Conservation (phyloP, 2,888 invertebrate genomes). For the Agapostemon virescens region DNA sequence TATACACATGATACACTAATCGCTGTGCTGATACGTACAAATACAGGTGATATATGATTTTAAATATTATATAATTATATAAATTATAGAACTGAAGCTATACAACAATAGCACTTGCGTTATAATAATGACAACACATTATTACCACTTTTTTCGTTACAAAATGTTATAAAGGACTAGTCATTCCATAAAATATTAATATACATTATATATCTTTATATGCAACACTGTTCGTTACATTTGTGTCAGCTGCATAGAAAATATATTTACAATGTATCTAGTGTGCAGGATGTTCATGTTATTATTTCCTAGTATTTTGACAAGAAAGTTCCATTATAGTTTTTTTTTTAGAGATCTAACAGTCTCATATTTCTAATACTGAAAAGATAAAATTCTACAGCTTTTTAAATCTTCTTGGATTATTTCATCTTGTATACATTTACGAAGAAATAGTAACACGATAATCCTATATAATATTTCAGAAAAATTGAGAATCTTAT, state of each 20-base stretch:
- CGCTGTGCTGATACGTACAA: slow-evolving; percentile 17
- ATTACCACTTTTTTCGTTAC: slow-evolving; percentile 51
- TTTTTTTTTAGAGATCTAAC: background rate
- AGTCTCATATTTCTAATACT: background rate
- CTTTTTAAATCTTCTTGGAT: background rate
- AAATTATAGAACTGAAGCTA: slow-evolving; percentile 37
- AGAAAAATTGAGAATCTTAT: slow-evolving; percentile 32
- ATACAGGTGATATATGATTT: slow-evolving; percentile 24
- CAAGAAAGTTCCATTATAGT: background rate
- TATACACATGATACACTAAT: slow-evolving; percentile 34
- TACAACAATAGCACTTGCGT: slow-evolving; percentile 4
- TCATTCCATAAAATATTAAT: slow-evolving; percentile 48
- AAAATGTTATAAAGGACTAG: slow-evolving; percentile 46
- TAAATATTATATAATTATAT: background rate
- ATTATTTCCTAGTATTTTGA: slow-evolving; percentile 6
- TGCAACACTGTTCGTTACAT: slow-evolving; percentile 33
- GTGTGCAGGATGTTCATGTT: slow-evolving; percentile 20
- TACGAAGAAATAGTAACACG: slow-evolving; percentile 6
- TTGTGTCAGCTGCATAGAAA: slow-evolving; percentile 51
- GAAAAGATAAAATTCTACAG: background rate
- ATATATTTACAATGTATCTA: slow-evolving; percentile 51
- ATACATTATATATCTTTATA: slow-evolving; percentile 34
- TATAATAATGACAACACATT: slow-evolving; percentile 48
- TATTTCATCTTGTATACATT: background rate
- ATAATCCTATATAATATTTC: slow-evolving; percentile 25